Conservation (phyloP, 2,113 vertebrate species). For the Stegastes partitus region DNA sequence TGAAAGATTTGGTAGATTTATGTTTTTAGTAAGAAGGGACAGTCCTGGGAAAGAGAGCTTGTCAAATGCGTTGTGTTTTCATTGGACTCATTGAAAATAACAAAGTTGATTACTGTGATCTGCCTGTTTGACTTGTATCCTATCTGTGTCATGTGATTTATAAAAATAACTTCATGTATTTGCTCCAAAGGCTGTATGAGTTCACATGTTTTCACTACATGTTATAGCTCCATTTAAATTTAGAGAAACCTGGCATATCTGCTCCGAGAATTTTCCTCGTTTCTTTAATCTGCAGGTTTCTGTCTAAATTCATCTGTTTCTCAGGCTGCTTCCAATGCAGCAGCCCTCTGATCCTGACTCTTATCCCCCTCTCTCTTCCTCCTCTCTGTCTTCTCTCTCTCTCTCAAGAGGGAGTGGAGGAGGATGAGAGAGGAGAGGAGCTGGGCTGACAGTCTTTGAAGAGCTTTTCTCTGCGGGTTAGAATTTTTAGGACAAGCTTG, state of each 20-base stretch:
- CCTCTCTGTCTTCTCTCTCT: constrained; percentile 44
- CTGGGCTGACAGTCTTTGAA: constrained; percentile 63
- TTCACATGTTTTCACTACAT: background rate
- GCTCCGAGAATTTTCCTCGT: background rate
- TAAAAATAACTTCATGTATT: background rate
- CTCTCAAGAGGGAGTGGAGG: constrained; percentile 45
- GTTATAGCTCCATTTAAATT: constrained; percentile 3
- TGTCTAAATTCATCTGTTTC: constrained; percentile 35
- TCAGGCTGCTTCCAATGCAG: constrained; percentile 4
- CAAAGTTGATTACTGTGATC: too few species aligned
- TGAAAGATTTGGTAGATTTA: too few species aligned
- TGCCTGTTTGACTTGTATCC: too few species aligned
- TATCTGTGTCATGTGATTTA: too few species aligned
- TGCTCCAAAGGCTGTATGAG: background rate
- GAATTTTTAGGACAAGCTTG: constrained; percentile 54
- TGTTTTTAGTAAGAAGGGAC: too few species aligned
- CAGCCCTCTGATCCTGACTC: constrained; percentile 46
- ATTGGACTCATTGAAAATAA: too few species aligned
- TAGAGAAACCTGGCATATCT: background rate
- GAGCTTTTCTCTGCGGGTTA: constrained; percentile 62
- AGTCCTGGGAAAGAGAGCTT: too few species aligned
- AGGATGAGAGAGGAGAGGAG: constrained; percentile 49
- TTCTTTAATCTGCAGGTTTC: constrained; percentile 42
- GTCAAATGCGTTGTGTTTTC: too few species aligned
- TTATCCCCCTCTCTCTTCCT: constrained; percentile 13